Percentiles rank a stretch among this genome's conserved stretches.
Evolutionary conservation across 2,113 vertebrate species (phyloP).

Genomic region (Vidua macroura): DNA sequence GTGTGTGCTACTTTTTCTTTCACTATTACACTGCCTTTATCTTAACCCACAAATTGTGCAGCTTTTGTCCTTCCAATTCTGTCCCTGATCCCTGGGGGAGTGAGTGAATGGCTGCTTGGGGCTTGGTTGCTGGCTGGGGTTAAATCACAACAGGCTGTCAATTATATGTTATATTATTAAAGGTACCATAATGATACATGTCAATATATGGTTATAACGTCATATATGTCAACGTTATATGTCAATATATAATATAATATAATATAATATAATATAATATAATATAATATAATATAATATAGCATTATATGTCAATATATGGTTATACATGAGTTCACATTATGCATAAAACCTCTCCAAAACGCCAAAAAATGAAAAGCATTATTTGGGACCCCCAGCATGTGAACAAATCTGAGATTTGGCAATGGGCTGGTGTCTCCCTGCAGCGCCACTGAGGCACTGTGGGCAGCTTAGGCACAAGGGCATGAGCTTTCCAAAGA

Average conservation of each 20-base stretch:
- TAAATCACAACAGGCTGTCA: not conserved
- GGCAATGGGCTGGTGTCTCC: not conserved
- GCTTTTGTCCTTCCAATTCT: not conserved
- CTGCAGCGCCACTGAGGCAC: not conserved
- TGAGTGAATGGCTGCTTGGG: not conserved
- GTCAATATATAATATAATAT: not conserved
- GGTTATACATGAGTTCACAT: not conserved
- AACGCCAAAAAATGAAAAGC: not conserved
- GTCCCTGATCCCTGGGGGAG: rapidly evolving
- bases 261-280: too few relatives aligned
- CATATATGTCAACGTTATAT: too few relatives aligned
- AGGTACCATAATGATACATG: not conserved
- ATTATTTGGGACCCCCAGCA: not conserved
- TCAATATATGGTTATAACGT: not conserved
- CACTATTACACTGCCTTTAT: not conserved
- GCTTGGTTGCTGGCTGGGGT: not conserved
- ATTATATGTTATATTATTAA: not conserved
- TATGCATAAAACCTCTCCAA: not conserved
- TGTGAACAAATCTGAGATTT: not conserved
- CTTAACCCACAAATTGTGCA: not conserved
- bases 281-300: too few relatives aligned
- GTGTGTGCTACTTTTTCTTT: not conserved
- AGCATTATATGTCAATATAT: not conserved
- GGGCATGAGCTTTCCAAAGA: not conserved
- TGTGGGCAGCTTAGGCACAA: not conserved